Base-by-base conservation (phyloP, 2,113 vertebrate species). In the Pluvianellus socialis region DNA sequence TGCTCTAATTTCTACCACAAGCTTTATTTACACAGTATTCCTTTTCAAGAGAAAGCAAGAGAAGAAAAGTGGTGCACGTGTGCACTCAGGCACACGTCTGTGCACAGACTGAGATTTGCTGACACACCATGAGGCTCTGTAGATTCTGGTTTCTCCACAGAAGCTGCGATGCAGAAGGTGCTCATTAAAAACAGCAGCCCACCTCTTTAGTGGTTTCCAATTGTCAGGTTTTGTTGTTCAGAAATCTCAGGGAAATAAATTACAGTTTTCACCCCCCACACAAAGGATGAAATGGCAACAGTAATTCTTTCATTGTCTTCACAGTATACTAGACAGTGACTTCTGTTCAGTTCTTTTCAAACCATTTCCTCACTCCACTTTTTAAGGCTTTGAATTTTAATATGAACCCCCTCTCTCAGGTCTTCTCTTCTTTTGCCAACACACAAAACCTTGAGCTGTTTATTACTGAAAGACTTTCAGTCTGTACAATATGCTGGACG, bases 381-480 rank as follows among this genome's bases (percentile, higher is more conserved):
- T 84, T 92, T 90, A 93, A 92, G n/a, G 59, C n/a, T 97, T 97
- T 97, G 90, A 92, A 95, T 95, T 97, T 97, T 97, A 95, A 95
- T 79, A 68, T 80, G 50, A 89, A 92, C 77, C 86, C 70, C 44
- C 80, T 91, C 94, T 91, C 94, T 92, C 38, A 13, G 79, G 62
- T 77, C 82, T 42, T 12, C 67, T 52, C 62, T 42, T 94, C 58
- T 96, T 95, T 75, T 88, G 59, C 93, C 81, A 81, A 89, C 32
- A 24, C 45, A 55, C 28, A 32, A 66, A 18, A 81, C n/a, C 50
- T 94, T 52, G 17, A 95, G 70, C 59, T 90, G 14, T n/a, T 82
- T 58, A 73, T 62, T 74, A 94, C 38, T 50, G 22, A 58, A 95
- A 87, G 59, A 66, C 28, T 95, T 88, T 85, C 58, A 65, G 74